Base-by-base conservation (phyloP, 1,140 invertebrate genomes). In the Drosophila gunungcola region DNA sequence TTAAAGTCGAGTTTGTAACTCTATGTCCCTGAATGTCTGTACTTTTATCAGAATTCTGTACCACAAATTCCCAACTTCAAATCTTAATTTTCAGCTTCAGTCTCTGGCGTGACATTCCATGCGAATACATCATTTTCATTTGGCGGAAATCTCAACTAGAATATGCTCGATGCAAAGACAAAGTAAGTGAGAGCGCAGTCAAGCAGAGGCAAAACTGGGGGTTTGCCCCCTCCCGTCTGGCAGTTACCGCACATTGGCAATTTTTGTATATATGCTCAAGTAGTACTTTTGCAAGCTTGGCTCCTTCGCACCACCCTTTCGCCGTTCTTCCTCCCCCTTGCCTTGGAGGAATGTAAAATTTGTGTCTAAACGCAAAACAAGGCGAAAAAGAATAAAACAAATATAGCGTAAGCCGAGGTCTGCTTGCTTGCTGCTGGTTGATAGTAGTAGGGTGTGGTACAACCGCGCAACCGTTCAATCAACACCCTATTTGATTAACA, bases 401-500 rank as follows among this genome's bases (percentile, higher is more conserved):
- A 77, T 70, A 69, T 34, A 70, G 51, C 29, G 43, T 39, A 41
- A 49, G 43, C 34, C 43, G 9, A 56, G 54, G 58, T 46, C 21
- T 25, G 53, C 12, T 36, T 27, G 54, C 13, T 41, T 27, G 54
- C 36, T 21, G 48, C 16, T 43, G 16, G 9, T 9, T 54, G 32
- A 9, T 38, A 34, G 36, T 49, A 36, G 36, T 42, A 5, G 3
- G 34, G 32, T 13, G 49, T 43, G 39, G 38, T 32, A 52, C 36
- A 67, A 38, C 21, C 61, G 48, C 67, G 45, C 84, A 89, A 89
- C 80, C 84, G 77, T 89, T 89, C 84, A 89, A 89, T 89, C 84
- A 89, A 88, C 84, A 89, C 84, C 84, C 84, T 84, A 89, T 89
- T 89, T 89, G 83, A 82, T 78, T 86, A 85, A 58, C 68, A 82